Conservation (phyloP, 2,888 invertebrate species). For the Diarsia brunnea region DNA sequence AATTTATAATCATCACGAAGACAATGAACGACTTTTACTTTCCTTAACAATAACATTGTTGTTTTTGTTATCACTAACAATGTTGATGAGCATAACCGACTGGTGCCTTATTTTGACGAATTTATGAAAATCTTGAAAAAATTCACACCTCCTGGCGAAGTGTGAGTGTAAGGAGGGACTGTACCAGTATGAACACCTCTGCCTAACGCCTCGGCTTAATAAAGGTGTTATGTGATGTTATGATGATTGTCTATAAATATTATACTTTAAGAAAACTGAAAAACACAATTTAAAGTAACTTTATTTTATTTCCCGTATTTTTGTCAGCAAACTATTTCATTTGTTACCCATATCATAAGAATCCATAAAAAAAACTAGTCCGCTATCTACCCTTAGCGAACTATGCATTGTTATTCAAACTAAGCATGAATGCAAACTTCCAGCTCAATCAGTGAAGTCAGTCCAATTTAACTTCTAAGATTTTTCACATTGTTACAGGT, state of each 20-base stretch:
- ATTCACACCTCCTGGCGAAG: not conserved
- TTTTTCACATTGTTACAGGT: not conserved
- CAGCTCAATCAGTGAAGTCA: not conserved
- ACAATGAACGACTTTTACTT: conserved; percentile 7
- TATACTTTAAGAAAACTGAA: no score
- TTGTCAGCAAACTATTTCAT: no score
- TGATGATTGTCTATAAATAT: not conserved
- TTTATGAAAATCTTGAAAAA: not conserved
- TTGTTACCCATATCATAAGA: no score
- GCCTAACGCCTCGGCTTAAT: not conserved
- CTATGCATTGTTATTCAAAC: not conserved
- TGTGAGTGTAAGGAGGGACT: not conserved
- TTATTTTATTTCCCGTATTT: no score
- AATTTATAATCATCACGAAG: conserved; percentile 8
- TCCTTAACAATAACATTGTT: not conserved
- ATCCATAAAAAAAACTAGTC: not conserved
- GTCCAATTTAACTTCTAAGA: not conserved
- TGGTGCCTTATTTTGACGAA: not conserved
- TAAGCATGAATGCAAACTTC: not conserved
- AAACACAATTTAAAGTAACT: no score
- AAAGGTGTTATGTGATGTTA: not conserved
- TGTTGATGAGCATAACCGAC: not conserved
- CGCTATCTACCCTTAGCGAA: not conserved
- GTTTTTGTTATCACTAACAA: not conserved
- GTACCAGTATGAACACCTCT: not conserved